Evolutionary conservation across 1,140 invertebrate species (phyloP), one percentile per base, ranked within the genome.

Genomic region (Brachionus calyciflorus): DNA sequence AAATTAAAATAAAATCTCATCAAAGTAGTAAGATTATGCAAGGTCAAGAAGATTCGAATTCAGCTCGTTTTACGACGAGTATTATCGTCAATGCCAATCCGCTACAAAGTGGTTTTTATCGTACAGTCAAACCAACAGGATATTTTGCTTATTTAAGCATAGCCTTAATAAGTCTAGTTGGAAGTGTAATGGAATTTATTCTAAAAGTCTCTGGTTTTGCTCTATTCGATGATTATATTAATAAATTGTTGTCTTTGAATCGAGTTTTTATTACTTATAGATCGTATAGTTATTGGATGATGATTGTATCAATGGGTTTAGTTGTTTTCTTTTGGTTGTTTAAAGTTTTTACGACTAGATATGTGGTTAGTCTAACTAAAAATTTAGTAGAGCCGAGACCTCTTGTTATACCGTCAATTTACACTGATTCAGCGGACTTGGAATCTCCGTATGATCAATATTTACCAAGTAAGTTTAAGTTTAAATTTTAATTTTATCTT

Each of bases 221-320:
- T 3, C 17, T 73, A 2, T 73, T 51, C 19, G 69, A 73, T 41
- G 44, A 44, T 10, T 73, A 73, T 33, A 24, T 73, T 19, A 73
- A 73, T 17, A 21, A 51, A 12, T 37, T 73, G 26, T 55, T 73
- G 46, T 51, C 46, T 19, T 21, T 55, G 6, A 73, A 73, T 26
- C 49, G 46, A 19, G 69, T 73, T 37, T 73, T 73, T 55, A 37
- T 73, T 19, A 24, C 69, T 10, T 73, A 51, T 30, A 30, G 69
- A 17, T 73, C 69, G 6, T 73, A 51, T 30, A 73, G 69, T 40
- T 73, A 73, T 51, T 73, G 69, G 69, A 73, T 73, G 69, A 28
- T 73, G 17, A 51, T 73, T 21, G 17, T 73, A 21, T 73, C 69
- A 0, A 51, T 73, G 46, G 51, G 69, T 33, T n/a, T 73, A n/a